Evolutionary conservation across 2,113 vertebrate genomes (phyloP).

Genomic region (Eclectus roratus): DNA sequence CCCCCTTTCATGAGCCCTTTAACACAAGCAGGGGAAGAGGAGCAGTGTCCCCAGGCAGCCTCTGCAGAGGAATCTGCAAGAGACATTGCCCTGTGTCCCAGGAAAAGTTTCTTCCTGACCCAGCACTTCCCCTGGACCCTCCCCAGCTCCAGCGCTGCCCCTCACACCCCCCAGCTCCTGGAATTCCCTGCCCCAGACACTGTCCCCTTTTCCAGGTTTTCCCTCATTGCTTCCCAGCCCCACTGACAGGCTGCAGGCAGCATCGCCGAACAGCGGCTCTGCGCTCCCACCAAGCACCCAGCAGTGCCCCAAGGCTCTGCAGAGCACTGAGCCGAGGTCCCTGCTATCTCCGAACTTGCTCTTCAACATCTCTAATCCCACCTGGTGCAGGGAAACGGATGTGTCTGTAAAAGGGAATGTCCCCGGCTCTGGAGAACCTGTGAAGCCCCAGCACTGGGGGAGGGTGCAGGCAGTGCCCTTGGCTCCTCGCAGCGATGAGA

Average conservation of each 20-base stretch:
- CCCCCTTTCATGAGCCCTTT: neutral
- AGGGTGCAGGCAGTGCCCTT: neutral
- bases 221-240: neutral
- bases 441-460: fast-evolving
- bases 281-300: neutral
- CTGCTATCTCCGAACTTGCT: neutral
- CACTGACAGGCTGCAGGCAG: neutral
- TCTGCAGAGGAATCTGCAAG: slow-evolving; percentile 2
- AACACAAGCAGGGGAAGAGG: neutral
- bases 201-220: neutral
- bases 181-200: neutral
- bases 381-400: fast-evolving
- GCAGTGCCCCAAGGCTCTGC: neutral
- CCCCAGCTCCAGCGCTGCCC: neutral
- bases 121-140: fast-evolving
- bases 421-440: fast-evolving
- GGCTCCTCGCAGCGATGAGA: neutral
- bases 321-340: neutral
- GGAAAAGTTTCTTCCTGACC: neutral
- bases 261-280: neutral
- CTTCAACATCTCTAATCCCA: neutral
- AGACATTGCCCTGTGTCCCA: neutral
- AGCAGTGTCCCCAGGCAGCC: neutral
- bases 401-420: neutral
- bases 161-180: neutral